phyloP scores from a whole-genome alignment of 1,140 invertebrate species.

The Scaptomyza montana region DNA sequence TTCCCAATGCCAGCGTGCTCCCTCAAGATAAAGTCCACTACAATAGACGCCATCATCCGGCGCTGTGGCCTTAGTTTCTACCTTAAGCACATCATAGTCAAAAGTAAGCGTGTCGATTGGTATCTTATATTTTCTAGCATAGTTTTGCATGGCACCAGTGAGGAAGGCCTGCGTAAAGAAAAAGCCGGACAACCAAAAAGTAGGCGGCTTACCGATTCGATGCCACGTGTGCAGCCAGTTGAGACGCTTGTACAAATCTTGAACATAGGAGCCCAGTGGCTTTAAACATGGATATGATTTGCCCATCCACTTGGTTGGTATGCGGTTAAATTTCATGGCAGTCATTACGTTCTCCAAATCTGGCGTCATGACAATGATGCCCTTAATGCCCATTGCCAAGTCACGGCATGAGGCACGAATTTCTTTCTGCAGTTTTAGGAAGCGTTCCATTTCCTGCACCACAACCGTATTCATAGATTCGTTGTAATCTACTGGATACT shows the following conservation, averaged over 20 bases:
- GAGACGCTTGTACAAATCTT: slow-evolving; percentile 92
- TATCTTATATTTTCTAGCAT: slow-evolving; percentile 92
- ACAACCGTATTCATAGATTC: slow-evolving; percentile 98
- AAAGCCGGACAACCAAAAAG: slow-evolving; percentile 97
- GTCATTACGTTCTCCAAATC: slow-evolving; percentile 89
- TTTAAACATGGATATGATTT: slow-evolving; percentile 96
- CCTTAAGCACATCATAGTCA: slow-evolving; percentile 88
- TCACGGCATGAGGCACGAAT: slow-evolving; percentile 88
- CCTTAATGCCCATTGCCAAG: slow-evolving; percentile 93
- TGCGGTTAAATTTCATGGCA: slow-evolving; percentile 89
- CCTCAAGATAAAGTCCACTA: slow-evolving; percentile 92
- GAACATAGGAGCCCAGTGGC: slow-evolving; percentile 92
- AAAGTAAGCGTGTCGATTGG: slow-evolving; percentile 94
- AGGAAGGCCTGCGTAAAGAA: slow-evolving; percentile 97
- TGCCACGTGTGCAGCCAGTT: slow-evolving; percentile 91
- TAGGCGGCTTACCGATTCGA: slow-evolving; percentile 87
- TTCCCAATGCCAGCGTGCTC: slow-evolving; percentile 91
- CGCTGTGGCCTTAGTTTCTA: slow-evolving; percentile 83
- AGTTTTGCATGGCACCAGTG: slow-evolving; percentile 96
- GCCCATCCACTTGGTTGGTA: slow-evolving; percentile 91
- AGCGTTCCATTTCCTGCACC: slow-evolving; percentile 95
- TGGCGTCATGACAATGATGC: slow-evolving; percentile 93
- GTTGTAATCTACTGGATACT: slow-evolving; percentile 92
- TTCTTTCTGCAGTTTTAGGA: slow-evolving; percentile 89
- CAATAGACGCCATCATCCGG: slow-evolving; percentile 92